Conservation (phyloP, 1,140 invertebrate genomes). For the Rhynchophorus ferrugineus region DNA sequence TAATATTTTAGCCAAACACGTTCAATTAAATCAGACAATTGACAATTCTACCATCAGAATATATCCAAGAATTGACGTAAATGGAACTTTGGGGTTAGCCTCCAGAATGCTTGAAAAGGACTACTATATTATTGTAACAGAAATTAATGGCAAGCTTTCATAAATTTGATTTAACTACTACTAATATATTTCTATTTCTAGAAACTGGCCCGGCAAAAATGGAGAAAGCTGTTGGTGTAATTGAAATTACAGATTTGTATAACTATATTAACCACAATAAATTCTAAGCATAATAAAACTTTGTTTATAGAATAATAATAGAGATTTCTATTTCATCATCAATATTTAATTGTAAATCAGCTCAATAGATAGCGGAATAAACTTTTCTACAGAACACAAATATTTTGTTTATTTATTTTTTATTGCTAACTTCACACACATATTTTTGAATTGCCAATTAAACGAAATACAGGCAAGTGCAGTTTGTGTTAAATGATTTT, state of each 20-base stretch:
- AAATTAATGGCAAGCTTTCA: conserved; percentile 26
- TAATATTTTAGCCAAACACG: conserved; percentile 60
- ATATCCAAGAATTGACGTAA: conserved; percentile 59
- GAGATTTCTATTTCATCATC: not conserved
- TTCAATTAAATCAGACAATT: conserved; percentile 53
- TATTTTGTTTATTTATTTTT: too few relatives aligned
- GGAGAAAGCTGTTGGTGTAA: conserved; percentile 14
- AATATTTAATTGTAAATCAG: not conserved
- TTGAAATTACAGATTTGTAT: conserved; percentile 16
- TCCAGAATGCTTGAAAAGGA: conserved; percentile 75
- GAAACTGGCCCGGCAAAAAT: conserved; percentile 5
- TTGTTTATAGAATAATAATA: not conserved
- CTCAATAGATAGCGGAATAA: too few relatives aligned
- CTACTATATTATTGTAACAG: conserved; percentile 62
- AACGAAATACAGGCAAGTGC: too few relatives aligned
- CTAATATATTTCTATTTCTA: conserved; percentile 13
- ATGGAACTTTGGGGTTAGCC: conserved; percentile 61
- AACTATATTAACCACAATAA: conserved; percentile 8
- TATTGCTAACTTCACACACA: too few relatives aligned
- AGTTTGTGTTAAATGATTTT: too few relatives aligned
- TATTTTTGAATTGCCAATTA: too few relatives aligned
- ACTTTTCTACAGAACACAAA: too few relatives aligned
- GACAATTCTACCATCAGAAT: conserved; percentile 63
- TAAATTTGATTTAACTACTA: not conserved
- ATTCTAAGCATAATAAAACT: not conserved